Conservation (phyloP, 2,888 invertebrate genomes). For the Linnaemya tessellans region DNA sequence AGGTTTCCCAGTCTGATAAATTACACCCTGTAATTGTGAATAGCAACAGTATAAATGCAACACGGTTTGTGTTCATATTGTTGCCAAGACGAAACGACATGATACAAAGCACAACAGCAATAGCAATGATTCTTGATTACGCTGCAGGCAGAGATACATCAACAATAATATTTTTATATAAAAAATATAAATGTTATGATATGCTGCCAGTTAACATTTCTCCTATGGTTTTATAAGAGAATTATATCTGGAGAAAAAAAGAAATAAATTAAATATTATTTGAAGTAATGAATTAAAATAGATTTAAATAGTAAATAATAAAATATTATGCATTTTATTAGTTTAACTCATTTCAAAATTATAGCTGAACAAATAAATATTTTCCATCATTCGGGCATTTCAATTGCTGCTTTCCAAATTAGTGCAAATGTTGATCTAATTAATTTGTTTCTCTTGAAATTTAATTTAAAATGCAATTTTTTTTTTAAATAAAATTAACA, state of each 20-base stretch:
- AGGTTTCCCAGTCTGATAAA: background rate
- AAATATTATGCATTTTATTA: too few species aligned
- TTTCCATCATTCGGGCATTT: too few species aligned
- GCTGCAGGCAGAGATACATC: slow-evolving; percentile 52
- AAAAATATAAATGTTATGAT: slow-evolving; percentile 20
- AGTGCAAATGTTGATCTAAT: too few species aligned
- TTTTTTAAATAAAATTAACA: background rate
- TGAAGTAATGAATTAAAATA: too few species aligned
- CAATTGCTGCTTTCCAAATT: too few species aligned
- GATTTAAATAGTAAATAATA: too few species aligned
- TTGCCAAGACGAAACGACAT: background rate
- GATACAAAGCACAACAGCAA: slow-evolving; percentile 1
- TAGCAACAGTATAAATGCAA: background rate
- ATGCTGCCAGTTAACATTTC: background rate
- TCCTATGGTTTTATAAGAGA: background rate
- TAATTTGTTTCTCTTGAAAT: background rate
- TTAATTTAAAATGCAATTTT: background rate
- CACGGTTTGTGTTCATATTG: background rate
- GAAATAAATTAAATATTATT: too few species aligned
- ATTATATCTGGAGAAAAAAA: too few species aligned
- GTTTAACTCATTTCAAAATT: too few species aligned
- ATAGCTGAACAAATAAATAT: too few species aligned
- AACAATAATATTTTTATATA: slow-evolving; percentile 54
- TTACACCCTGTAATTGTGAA: background rate
- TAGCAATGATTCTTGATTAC: slow-evolving; percentile 50